Base-by-base conservation (phyloP, 2,888 invertebrate genomes). In the Meganola albula region DNA sequence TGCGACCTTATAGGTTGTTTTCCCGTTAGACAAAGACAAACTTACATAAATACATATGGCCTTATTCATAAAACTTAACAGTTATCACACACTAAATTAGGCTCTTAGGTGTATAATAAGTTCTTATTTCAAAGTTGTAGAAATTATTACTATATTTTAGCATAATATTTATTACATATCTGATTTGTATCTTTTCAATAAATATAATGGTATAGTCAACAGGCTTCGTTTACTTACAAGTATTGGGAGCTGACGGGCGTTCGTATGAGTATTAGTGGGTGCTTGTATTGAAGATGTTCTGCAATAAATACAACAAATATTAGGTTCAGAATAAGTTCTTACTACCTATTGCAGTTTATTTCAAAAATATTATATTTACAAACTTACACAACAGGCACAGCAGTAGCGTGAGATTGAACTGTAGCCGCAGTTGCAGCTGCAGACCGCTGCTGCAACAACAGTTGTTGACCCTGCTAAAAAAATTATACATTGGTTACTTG, bases 211-310 rank as follows among this genome's bases (percentile, higher is more conserved):
- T n/a, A n/a, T n/a, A n/a, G n/a, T n/a, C n/a, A 12, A 10, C 11
- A 18, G 11, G 29, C 11, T 23, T 30, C 24, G 10, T 33, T 10
- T 44, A 74, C 88, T 87, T 68, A 92, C 92, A 87, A 93, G 74
- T 56, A 92, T 91, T 31, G 93, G 92, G 59, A 92, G 88, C 68
- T 87, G 88, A 31, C 89, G 77, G 12, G 87, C 60, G 44, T 74
- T 74, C 12, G 82, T 72, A 52, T 79, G 87, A 51, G 75, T 80
- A 50, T 72, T 78, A 28, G 83, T 73, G 23, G 85, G 65, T 3
- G 78, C 69, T 38, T 82, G 78, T 59, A 83, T 71, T 21, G 78
- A 63, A 34, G 83, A 58, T 11, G 83, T 83, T 42, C 84, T 84
- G 74, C 36, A 64, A 72, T 25, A 23, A 23, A 23, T 23, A 10